Conservation (phyloP, 1,140 invertebrate genomes). For the Aleiodes sp. region DNA sequence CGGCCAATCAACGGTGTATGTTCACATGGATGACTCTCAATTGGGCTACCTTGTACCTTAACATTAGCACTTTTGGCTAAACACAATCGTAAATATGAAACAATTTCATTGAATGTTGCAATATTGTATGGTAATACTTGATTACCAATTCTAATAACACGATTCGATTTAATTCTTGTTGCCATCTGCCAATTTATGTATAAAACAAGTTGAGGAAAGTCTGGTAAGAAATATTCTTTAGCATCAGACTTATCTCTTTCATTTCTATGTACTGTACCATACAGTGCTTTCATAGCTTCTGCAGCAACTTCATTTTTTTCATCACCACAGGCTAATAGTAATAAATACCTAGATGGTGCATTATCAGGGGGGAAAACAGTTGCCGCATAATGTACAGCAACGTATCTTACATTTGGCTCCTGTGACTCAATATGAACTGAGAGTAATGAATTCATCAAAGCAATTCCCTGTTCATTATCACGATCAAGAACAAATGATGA, state of each 20-base stretch:
- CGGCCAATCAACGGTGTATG: slow-evolving; percentile 70
- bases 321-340: slow-evolving; percentile 87
- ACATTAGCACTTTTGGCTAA: slow-evolving; percentile 69
- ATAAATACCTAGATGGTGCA: slow-evolving; percentile 82
- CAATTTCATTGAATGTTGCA: slow-evolving; percentile 70
- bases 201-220: slow-evolving; percentile 72
- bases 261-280: slow-evolving; percentile 68
- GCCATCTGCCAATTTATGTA: slow-evolving; percentile 74
- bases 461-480: slow-evolving; percentile 55
- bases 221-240: slow-evolving; percentile 52
- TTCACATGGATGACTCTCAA: slow-evolving; percentile 70
- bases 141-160: slow-evolving; percentile 67
- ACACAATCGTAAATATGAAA: slow-evolving; percentile 81
- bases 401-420: slow-evolving; percentile 69
- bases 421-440: slow-evolving; percentile 55
- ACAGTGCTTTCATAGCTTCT: slow-evolving; percentile 78
- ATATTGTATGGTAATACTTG: slow-evolving; percentile 68
- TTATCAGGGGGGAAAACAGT: slow-evolving; percentile 84
- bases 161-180: slow-evolving; percentile 66
- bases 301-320: slow-evolving; percentile 80
- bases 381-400: slow-evolving; percentile 83
- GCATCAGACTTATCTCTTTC: slow-evolving; percentile 54
- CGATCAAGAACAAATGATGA: slow-evolving; percentile 64
- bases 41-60: slow-evolving; percentile 53
- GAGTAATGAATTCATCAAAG: slow-evolving; percentile 68